Evolutionary conservation across 2,113 vertebrate species (phyloP), one percentile per base, ranked within the genome.

Genomic region (Etheostoma spectabile): DNA sequence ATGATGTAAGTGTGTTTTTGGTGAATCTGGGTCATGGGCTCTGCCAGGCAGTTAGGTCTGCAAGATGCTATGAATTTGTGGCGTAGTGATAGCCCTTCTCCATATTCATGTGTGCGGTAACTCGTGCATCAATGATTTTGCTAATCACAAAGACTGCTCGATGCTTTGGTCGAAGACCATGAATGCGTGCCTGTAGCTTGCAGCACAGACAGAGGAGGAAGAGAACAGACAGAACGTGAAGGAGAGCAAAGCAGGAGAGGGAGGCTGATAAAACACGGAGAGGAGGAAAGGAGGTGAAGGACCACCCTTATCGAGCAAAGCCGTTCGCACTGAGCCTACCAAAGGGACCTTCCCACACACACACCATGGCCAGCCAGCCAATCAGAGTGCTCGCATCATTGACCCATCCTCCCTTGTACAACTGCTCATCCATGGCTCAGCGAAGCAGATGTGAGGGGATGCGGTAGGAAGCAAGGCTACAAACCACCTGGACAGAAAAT

Each of bases 341-440:
- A 82, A 82, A 89, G 82, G 62, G 84, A 80, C 89, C 93, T 87
- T 88, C 91, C 91, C 91, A 90, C 89, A 89, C 88, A 92, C 93
- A 92, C 89, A 93, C 90, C 93, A 93, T 78, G 27, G 77, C 51
- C 51, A 11, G 66, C 48, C 82, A 87, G 77, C 93, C 93, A 93
- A 94, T 94, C 84, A 77, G 86, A 89, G 73, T n/a, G n/a, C 88
- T 85, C 61, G 0, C 86, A 87, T 92, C 87, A 72, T 63, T 89
- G 83, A 85, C 72, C 93, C 90, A 74, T 93, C 93, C 91, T 92
- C 92, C 91, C 87, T 79, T 81, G 77, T 92, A 86, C 88, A 87
- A 88, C 89, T 90, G 93, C 89, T 90, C 90, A 85, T 89, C 78
- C 77, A 77, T 77, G 88, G 91, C 85, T 86, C 91, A 87, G 84